Evolutionary conservation across 2,113 vertebrate species (phyloP).

Genomic region (Gyps fulvus): DNA sequence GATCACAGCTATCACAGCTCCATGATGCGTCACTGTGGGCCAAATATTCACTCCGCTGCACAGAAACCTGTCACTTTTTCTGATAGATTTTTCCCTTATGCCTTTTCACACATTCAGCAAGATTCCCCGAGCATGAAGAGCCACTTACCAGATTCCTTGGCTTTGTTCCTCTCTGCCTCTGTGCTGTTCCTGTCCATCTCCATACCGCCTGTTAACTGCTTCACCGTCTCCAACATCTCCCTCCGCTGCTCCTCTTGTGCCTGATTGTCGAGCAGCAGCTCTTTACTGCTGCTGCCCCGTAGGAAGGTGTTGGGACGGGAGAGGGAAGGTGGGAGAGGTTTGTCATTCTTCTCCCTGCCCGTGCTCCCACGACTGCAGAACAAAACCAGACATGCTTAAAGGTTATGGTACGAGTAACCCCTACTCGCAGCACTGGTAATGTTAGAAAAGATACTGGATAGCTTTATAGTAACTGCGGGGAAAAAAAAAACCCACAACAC

Average conservation of each 20-base stretch:
- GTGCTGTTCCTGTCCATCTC: constrained; percentile 77
- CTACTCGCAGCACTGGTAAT: fast-evolving
- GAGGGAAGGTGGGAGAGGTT: constrained; percentile 71
- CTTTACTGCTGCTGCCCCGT: constrained; percentile 83
- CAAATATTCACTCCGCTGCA: not conserved
- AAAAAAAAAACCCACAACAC: fast-evolving
- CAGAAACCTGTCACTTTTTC: not conserved
- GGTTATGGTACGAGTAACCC: fast-evolving
- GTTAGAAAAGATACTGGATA: fast-evolving
- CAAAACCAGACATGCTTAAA: not conserved
- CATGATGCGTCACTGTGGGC: fast-evolving
- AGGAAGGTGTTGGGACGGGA: constrained; percentile 77
- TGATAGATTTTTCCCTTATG: not conserved
- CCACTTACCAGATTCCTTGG: constrained; percentile 79
- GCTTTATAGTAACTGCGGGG: not conserved
- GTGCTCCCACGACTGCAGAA: constrained; percentile 76
- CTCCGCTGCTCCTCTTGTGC: constrained; percentile 80
- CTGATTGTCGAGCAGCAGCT: constrained; percentile 83
- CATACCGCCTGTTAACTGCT: constrained; percentile 76
- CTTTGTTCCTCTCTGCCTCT: constrained; percentile 72
- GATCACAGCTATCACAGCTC: not conserved
- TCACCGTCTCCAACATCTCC: constrained; percentile 81
- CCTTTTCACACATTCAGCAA: not conserved
- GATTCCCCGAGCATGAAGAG: fast-evolving
- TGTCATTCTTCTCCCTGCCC: constrained; percentile 89